Evolutionary conservation across 2,113 vertebrate genomes (phyloP).

Genomic region (Triplophysa siluroides): DNA sequence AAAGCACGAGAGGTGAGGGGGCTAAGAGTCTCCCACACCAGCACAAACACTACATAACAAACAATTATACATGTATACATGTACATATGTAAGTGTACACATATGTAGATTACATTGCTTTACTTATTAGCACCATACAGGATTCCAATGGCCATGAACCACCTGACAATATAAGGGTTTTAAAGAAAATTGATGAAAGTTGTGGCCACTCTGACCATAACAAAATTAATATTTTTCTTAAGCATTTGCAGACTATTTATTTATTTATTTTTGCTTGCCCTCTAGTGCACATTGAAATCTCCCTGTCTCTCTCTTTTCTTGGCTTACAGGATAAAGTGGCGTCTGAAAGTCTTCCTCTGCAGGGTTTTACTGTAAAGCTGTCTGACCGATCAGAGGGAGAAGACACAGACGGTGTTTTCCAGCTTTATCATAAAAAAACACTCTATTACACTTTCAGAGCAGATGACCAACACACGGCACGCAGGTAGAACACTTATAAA

Average conservation of each 20-base stretch:
- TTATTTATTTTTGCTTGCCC: neutral
- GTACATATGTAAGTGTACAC: neutral
- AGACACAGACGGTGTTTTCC: slow-evolving; percentile 80
- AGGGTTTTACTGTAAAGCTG: slow-evolving; percentile 90
- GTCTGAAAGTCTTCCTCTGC: slow-evolving; percentile 89
- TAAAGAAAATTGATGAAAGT: neutral
- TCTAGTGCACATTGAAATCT: neutral
- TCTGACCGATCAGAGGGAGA: slow-evolving; percentile 79
- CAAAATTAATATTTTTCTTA: neutral
- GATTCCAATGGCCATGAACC: neutral
- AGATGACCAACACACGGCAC: slow-evolving; percentile 82
- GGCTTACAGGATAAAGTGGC: slow-evolving; percentile 87
- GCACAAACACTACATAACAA: slow-evolving; percentile 14
- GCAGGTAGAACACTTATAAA: slow-evolving; percentile 76
- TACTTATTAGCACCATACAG: neutral
- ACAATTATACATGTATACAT: neutral
- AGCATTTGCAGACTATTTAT: neutral
- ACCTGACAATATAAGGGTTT: neutral
- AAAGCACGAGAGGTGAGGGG: slow-evolving; percentile 86
- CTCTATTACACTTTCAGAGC: slow-evolving; percentile 94
- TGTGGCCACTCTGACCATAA: neutral
- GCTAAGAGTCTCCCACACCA: slow-evolving; percentile 67
- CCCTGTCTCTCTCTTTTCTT: slow-evolving; percentile 2
- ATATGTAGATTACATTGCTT: neutral
- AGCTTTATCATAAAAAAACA: slow-evolving; percentile 96